Percentiles rank a stretch among this genome's conserved stretches.
These are phyloP conservation scores for Syngnathus rostellatus DNA, from an alignment of 2,797 vertebrate species.

Conservation along the genomic window DNA sequence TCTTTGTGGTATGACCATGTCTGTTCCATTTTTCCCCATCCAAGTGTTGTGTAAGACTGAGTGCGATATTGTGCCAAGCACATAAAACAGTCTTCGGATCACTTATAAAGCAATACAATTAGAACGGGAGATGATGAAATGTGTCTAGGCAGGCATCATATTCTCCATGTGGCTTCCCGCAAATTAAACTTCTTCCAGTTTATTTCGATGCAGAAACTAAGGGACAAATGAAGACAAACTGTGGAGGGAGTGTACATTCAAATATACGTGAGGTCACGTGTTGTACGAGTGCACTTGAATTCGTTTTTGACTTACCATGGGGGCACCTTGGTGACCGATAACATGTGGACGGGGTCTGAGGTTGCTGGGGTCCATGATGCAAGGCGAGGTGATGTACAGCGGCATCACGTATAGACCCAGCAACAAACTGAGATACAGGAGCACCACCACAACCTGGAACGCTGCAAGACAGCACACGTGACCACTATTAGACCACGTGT, in stretches of 20 bases:
- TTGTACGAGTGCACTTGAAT: not conserved
- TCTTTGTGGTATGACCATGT: conserved; percentile 14
- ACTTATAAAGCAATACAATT: conserved; percentile 6
- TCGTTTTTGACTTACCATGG: conserved; percentile 77
- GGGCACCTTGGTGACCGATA: conserved; percentile 83
- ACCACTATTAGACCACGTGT: not conserved
- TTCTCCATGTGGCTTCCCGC: not conserved
- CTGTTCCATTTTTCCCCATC: conserved; percentile 11
- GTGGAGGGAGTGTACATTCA: too few relatives aligned
- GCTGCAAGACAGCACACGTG: conserved; percentile 53
- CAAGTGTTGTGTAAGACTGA: conserved; percentile 23
- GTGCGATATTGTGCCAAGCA: conserved; percentile 1
- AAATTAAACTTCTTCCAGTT: not conserved
- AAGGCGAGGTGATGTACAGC: conserved; percentile 86
- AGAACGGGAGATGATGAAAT: not conserved
- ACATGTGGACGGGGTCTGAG: conserved; percentile 80
- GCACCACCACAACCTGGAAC: conserved; percentile 79
- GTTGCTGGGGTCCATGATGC: conserved; percentile 83
- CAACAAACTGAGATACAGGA: conserved; percentile 77
- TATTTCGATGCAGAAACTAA: not conserved
- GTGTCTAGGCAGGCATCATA: conserved; percentile 1
- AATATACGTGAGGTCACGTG: not conserved
- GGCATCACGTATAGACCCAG: conserved; percentile 83
- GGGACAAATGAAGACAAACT: too few relatives aligned
- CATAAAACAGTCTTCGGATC: conserved; percentile 20